phyloP scores from a whole-genome alignment of 2,888 invertebrate genomes.

The Automeris io region DNA sequence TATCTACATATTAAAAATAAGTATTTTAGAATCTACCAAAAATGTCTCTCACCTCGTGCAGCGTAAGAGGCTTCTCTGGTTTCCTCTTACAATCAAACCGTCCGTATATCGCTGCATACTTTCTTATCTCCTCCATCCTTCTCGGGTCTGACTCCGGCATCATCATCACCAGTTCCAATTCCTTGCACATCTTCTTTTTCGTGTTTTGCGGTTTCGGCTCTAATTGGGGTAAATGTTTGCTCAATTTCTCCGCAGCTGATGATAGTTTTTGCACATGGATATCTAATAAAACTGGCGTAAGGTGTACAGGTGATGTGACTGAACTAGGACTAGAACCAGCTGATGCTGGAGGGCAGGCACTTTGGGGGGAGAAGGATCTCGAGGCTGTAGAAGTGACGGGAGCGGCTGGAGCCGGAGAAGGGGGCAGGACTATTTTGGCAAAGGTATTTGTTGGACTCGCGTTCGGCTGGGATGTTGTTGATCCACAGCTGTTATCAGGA shows the following conservation, averaged over 20 bases:
- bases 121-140: conserved; percentile 94
- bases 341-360: conserved; percentile 65
- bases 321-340: conserved; percentile 78
- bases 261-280: conserved; percentile 90
- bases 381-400: conserved; percentile 55
- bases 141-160: conserved; percentile 92
- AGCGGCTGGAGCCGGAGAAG: conserved; percentile 63
- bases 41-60: conserved; percentile 86
- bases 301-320: conserved; percentile 79
- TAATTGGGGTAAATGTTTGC: conserved; percentile 88
- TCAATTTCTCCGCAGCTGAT: conserved; percentile 88
- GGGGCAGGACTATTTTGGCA: conserved; percentile 65
- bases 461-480: conserved; percentile 58
- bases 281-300: conserved; percentile 88
- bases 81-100: conserved; percentile 98
- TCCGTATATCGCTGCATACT: conserved; percentile 98
- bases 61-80: conserved; percentile 95
- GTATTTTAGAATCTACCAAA: neutral
- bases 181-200: conserved; percentile 94
- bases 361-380: conserved; percentile 64
- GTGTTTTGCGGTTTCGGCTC: conserved; percentile 94
- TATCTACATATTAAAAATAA: too few relatives aligned
- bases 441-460: conserved; percentile 59
- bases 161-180: conserved; percentile 93
- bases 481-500: conserved; percentile 67